Evolutionary conservation across 2,888 invertebrate species (phyloP).

Genomic region (Drosophila incognita): DNA sequence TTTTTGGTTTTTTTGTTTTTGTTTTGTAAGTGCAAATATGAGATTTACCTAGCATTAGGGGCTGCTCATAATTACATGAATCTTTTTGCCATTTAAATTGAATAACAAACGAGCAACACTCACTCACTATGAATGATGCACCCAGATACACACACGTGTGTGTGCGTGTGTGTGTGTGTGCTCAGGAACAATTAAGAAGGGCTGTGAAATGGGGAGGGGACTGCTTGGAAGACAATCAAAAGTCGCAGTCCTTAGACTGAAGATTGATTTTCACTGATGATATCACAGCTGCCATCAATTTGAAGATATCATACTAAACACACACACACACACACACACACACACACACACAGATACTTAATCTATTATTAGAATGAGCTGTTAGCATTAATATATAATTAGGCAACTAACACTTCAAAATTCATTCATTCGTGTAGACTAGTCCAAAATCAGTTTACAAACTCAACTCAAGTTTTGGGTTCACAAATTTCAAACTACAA

Average conservation of each 20-base stretch:
- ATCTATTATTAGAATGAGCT: background rate
- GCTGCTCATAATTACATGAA: slow-evolving; percentile 75
- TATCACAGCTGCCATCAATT: slow-evolving; percentile 19
- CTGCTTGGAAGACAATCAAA: background rate
- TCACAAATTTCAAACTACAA: too few relatives aligned
- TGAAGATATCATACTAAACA: background rate
- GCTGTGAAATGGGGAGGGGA: background rate
- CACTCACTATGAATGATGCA: slow-evolving; percentile 13
- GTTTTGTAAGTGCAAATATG: slow-evolving; percentile 43
- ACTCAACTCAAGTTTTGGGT: too few relatives aligned
- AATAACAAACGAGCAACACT: slow-evolving; percentile 18
- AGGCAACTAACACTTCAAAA: too few relatives aligned
- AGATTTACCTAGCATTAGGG: slow-evolving; percentile 50
- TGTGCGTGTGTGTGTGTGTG: background rate
- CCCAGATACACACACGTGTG: background rate
- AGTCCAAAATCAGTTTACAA: too few relatives aligned
- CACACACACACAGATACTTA: background rate
- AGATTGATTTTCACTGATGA: slow-evolving; percentile 4
- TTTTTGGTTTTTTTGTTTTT: background rate
- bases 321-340: background rate
- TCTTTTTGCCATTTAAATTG: slow-evolving; percentile 63
- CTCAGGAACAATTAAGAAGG: background rate
- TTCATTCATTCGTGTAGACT: too few relatives aligned
- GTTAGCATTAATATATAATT: background rate
- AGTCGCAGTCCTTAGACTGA: slow-evolving; percentile 5